phyloP scores from a whole-genome alignment of 1,140 invertebrate species.

The Aphidius gifuensis region DNA sequence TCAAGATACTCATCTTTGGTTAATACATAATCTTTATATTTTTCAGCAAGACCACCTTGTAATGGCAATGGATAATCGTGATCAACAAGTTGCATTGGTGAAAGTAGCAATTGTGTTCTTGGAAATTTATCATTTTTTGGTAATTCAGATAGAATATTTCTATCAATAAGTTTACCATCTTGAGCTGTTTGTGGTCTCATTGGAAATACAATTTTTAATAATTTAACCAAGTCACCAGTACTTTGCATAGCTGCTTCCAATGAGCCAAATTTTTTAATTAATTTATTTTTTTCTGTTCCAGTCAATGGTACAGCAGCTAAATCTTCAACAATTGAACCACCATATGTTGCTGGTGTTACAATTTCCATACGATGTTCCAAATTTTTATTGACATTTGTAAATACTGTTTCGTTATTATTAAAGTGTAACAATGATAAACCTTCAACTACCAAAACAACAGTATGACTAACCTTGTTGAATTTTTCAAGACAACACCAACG shows the following conservation, averaged over 20 bases:
- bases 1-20: slow-evolving; percentile 75
- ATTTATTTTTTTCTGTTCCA: slow-evolving; percentile 28
- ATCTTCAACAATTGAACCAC: slow-evolving; percentile 71
- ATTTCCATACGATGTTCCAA: slow-evolving; percentile 70
- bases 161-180: slow-evolving; percentile 19
- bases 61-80: slow-evolving; percentile 83
- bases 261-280: slow-evolving; percentile 60
- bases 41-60: slow-evolving; percentile 63
- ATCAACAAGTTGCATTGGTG: slow-evolving; percentile 78
- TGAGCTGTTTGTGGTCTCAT: slow-evolving; percentile 42
- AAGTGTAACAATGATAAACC: slow-evolving; percentile 74
- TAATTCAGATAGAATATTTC: slow-evolving; percentile 31
- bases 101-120: slow-evolving; percentile 75
- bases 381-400: slow-evolving; percentile 59
- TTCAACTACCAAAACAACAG: slow-evolving; percentile 74
- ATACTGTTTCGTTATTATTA: slow-evolving; percentile 61
- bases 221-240: slow-evolving; percentile 64
- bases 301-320: slow-evolving; percentile 73
- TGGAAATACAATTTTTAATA: slow-evolving; percentile 67
- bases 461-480: slow-evolving; percentile 62
- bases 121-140: slow-evolving; percentile 69
- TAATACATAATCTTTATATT: slow-evolving; percentile 66
- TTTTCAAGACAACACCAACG: slow-evolving; percentile 82
- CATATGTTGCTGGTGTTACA: slow-evolving; percentile 68
- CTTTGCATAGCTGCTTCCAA: slow-evolving; percentile 64